These are phyloP conservation scores for Hormaphis cornu DNA, from an alignment of 1,140 invertebrate species.

Conservation along the genomic window DNA sequence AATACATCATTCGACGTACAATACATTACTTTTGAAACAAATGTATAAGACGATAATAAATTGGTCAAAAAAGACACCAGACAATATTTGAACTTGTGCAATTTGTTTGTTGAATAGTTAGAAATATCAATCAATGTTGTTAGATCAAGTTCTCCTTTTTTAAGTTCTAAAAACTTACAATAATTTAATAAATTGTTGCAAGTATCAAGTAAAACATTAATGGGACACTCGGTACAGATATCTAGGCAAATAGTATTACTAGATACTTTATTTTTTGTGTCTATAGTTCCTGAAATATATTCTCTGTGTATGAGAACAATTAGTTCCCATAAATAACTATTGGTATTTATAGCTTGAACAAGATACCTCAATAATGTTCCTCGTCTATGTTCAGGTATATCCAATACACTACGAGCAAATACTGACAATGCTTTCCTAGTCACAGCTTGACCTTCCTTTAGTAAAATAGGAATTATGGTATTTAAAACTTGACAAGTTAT, in stretches of 20 bases:
- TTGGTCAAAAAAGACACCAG: slow-evolving; percentile 20
- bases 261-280: slow-evolving; percentile 10
- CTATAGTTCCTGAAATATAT: slow-evolving; percentile 11
- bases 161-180: slow-evolving; percentile 27
- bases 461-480: slow-evolving; percentile 76
- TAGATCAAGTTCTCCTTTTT: slow-evolving; percentile 20
- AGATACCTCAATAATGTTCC: slow-evolving; percentile 58
- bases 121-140: slow-evolving; percentile 16
- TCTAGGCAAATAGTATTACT: slow-evolving; percentile 26
- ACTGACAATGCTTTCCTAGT: slow-evolving; percentile 52
- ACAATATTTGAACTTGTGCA: slow-evolving; percentile 27
- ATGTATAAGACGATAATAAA: slow-evolving; percentile 15
- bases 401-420: slow-evolving; percentile 76
- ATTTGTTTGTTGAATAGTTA: slow-evolving; percentile 18
- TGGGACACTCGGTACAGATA: slow-evolving; percentile 21
- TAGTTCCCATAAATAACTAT: slow-evolving; percentile 67
- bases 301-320: slow-evolving; percentile 54
- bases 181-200: slow-evolving; percentile 18
- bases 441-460: slow-evolving; percentile 50
- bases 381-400: slow-evolving; percentile 81
- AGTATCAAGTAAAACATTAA: slow-evolving; percentile 17
- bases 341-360: slow-evolving; percentile 57
- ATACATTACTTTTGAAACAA: slow-evolving; percentile 27
- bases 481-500: slow-evolving; percentile 84
- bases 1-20: slow-evolving; percentile 3